phyloP scores from a whole-genome alignment of 1,140 invertebrate genomes.

The Pogonomyrmex barbatus region DNA sequence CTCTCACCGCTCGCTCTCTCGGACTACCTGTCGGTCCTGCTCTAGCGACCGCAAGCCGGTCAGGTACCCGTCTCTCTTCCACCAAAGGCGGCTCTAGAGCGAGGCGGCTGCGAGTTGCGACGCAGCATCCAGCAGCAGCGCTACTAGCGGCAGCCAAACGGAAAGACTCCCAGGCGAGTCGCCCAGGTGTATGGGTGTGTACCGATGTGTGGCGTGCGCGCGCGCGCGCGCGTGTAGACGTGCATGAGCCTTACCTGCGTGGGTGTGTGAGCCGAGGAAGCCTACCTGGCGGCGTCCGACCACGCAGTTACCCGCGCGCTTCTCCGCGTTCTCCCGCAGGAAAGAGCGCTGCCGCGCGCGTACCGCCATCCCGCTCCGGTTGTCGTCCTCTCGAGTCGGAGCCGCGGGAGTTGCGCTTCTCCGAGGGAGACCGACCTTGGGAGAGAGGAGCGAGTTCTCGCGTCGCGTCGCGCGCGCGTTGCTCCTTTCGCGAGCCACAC shows the following conservation, averaged over 20 bases:
- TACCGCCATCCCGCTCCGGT: neutral
- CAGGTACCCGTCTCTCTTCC: slow-evolving; percentile 53
- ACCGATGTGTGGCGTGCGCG: slow-evolving; percentile 69
- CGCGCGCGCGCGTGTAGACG: slow-evolving; percentile 53
- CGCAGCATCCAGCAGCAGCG: slow-evolving; percentile 86
- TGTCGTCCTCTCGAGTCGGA: neutral
- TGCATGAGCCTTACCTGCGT: slow-evolving; percentile 79
- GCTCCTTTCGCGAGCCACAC: neutral
- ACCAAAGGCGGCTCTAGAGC: slow-evolving; percentile 50
- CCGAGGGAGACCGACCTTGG: neutral
- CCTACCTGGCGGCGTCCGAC: slow-evolving; percentile 86
- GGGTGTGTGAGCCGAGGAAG: slow-evolving; percentile 82
- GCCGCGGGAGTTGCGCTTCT: neutral
- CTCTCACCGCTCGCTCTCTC: slow-evolving; percentile 38
- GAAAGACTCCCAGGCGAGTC: slow-evolving; percentile 80
- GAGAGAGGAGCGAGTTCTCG: neutral
- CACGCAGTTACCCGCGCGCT: slow-evolving; percentile 83
- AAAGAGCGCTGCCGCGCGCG: slow-evolving; percentile 11
- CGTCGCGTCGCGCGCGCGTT: neutral
- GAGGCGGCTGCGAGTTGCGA: slow-evolving; percentile 72
- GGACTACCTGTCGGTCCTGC: slow-evolving; percentile 36
- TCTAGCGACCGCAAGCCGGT: slow-evolving; percentile 47
- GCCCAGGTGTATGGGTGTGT: slow-evolving; percentile 61
- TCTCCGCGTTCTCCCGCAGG: slow-evolving; percentile 67
- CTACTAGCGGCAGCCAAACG: slow-evolving; percentile 85